Base-by-base conservation (phyloP, 2,888 invertebrate genomes). In the Cephus spinipes region DNA sequence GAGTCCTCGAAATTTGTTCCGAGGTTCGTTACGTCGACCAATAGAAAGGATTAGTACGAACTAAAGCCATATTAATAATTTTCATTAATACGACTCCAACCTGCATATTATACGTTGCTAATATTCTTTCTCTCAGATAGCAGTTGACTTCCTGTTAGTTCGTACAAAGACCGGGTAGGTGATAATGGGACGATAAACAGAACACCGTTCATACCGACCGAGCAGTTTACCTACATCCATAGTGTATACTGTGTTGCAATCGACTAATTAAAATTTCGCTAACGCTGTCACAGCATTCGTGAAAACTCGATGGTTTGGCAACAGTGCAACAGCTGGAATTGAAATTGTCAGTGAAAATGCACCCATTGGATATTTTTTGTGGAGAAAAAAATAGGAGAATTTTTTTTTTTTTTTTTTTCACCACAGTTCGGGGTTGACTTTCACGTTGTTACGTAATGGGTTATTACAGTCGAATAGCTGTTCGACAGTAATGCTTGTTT, bases 261-360 rank as follows among this genome's bases (percentile, higher is more conserved):
- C 1, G 23, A 23, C 55, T 23, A 2, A 23, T 23, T 15, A 15
- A 23, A 55, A 55, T 23, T 55, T 23, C 1, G 0, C 15, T 23
- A 23, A 23, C 55, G 55, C 55, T 23, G 23, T 23, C 55, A 6
- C 55, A 55, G 9, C 23, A 1, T 9, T 55, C 55, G 55, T 55
- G 55, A 23, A 23, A 55, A 55, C 23, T 55, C 55, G 55, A 55
- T 23, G 9, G 6, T 55, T 23, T 55, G 23, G 40, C 74, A 15
- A 4, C 36, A 55, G 15, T 69, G 69, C 69, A 31, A n/a, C 76
- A 31, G 33, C 73, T 69, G 32, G 33, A 69, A 32, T 15, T 68
- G 32, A 74, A 40, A 69, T 34, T 15, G 69, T 33, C 69, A 73
- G 73, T 79, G 69, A 74, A 76, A 73, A 80, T 75, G 69, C 55